Conservation (phyloP, 2,888 invertebrate genomes). For the Ormyrus labotus region DNA sequence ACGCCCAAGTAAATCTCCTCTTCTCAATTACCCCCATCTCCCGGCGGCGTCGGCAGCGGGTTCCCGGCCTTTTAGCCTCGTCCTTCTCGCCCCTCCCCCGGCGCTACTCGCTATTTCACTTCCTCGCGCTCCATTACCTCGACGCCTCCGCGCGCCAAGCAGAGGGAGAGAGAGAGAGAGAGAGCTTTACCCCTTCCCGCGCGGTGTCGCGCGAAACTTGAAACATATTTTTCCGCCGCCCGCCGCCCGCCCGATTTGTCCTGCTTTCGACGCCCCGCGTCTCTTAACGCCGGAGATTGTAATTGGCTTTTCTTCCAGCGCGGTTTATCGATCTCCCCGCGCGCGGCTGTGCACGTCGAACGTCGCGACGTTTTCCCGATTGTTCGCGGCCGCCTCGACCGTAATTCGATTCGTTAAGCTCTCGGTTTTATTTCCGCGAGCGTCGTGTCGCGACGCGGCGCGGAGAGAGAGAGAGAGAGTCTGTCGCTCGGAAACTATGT, state of each 20-base stretch:
- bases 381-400: no score
- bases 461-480: no score
- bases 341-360: no score
- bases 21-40: conserved; percentile 73
- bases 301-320: no score
- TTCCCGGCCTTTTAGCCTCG: conserved; percentile 51
- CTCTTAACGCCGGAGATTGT: neutral
- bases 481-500: no score
- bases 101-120: conserved; percentile 59
- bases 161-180: no score
- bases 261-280: neutral
- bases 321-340: no score
- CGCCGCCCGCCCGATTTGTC: neutral
- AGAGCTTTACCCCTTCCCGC: conserved; percentile 57
- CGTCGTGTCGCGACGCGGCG: no score
- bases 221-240: no score
- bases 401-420: no score
- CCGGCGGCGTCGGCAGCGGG: conserved; percentile 36
- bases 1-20: conserved; percentile 73
- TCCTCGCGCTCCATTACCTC: conserved; percentile 67
- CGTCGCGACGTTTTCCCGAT: no score
- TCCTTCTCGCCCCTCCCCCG: conserved; percentile 43
- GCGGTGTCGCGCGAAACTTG: neutral
- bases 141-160: conserved; percentile 59
- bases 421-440: no score